Evolutionary conservation across 30 jellyfish, hydroid and myxozoan species (phyloP), one percentile per base, ranked within the genome.

Genomic region (Pelagia noctiluca): DNA sequence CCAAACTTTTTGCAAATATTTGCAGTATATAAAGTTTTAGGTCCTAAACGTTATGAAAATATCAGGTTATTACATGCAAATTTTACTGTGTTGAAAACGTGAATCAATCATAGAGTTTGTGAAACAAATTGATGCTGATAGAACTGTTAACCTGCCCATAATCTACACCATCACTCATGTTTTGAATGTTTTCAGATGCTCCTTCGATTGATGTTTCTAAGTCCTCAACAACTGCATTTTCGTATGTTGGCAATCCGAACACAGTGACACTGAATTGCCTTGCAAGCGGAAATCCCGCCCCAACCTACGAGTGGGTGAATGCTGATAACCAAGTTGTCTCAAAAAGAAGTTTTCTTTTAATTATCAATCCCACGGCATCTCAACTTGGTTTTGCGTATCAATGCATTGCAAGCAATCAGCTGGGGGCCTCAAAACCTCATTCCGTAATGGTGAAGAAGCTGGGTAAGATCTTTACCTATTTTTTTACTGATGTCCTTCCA

Each of bases 231-330:
- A 64, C 80, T 2, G 57, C 81, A 22, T 96, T 84, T 34, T 47
- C 97, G 29, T 92, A 85, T 52, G 85, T 86, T 18, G 88, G 71
- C 60, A 92, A 92, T 69, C 95, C 91, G 2, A 35, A 60, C 13
- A 68, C 96, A 0, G 85, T 81, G 42, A 35, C 34, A 12, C 23
- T 92, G 49, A 54, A 52, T 10, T 92, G 98, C 50, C 46, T 81
- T 36, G 98, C 96, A 0, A 88, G 86, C 69, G 98, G 93, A 7
- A 49, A 89, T 32, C 98, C 98, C 16, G 21, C 60, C 30, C 97
- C 98, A 0, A 30, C 78, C 4, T 92, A 79, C 49, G 66, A 52
- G 32, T 92, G 98, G 98, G 66, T 64, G 76, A 70, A 77, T 35
- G 54, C 94, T 24, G 28, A 16, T 10, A 80, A 85, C 66, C 5